Percentiles rank a stretch among this genome's conserved stretches.
Conservation (phyloP, 2,888 invertebrate species). For the Gnatocerus cornutus region DNA sequence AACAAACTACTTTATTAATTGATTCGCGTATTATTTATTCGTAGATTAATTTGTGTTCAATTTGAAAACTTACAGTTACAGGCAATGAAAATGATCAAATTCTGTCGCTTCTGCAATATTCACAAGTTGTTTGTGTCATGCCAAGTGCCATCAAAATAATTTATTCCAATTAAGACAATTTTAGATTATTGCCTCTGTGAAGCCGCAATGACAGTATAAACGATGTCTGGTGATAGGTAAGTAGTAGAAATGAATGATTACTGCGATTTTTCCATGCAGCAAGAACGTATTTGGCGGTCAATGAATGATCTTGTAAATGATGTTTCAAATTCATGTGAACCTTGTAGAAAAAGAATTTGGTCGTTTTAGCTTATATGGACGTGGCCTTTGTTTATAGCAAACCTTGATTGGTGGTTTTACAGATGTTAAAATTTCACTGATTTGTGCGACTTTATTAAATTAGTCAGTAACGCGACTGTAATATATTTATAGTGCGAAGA, state of each 20-base stretch:
- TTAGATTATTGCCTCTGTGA: slow-evolving; percentile 44
- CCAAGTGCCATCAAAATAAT: slow-evolving; percentile 51
- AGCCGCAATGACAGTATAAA: slow-evolving; percentile 37
- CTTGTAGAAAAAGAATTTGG: slow-evolving; percentile 28
- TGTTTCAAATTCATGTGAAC: slow-evolving; percentile 10
- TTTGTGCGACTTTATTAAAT: slow-evolving; percentile 21
- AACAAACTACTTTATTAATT: too few relatives aligned
- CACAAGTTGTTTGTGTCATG: slow-evolving; percentile 32
- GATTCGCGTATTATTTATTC: too few relatives aligned
- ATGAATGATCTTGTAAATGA: slow-evolving; percentile 31
- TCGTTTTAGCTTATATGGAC: slow-evolving; percentile 28
- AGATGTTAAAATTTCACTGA: slow-evolving; percentile 17
- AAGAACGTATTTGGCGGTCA: slow-evolving; percentile 27
- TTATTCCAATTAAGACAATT: slow-evolving; percentile 50
- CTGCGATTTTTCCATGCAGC: slow-evolving; percentile 13
- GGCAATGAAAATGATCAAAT: too few relatives aligned
- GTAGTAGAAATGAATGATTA: slow-evolving; percentile 35
- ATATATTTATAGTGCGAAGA: not conserved
- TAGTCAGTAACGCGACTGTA: slow-evolving; percentile 13
- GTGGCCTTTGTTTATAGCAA: slow-evolving; percentile 27
- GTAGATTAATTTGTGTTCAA: too few relatives aligned
- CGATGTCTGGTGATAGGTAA: slow-evolving; percentile 20
- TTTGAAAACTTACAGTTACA: too few relatives aligned
- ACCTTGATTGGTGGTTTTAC: slow-evolving; percentile 9
- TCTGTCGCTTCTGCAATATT: too few relatives aligned